Percentiles rank a stretch among this genome's conserved stretches.
Conservation (phyloP, 2,113 vertebrate genomes). For the Excalfactoria chinensis region DNA sequence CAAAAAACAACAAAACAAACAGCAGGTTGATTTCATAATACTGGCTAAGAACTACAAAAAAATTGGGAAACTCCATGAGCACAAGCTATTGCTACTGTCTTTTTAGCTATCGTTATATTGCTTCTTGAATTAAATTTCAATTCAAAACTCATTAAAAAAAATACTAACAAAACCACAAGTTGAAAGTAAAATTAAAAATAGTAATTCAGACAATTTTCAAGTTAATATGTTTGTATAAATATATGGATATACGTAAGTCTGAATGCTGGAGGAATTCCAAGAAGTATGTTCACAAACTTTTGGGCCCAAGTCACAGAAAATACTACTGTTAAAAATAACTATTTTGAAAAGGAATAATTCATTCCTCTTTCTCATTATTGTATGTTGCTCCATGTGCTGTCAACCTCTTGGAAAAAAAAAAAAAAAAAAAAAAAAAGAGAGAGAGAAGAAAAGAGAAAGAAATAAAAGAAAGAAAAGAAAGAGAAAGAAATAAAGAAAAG, state of each 20-base stretch:
- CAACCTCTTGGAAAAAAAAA: background rate
- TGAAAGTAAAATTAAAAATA: background rate
- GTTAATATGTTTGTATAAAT: background rate
- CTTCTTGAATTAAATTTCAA: background rate
- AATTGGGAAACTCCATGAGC: background rate
- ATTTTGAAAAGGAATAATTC: background rate
- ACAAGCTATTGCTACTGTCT: background rate
- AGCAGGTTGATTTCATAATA: background rate
- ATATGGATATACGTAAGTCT: background rate
- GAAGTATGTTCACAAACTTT: background rate
- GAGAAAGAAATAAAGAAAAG: too few species aligned
- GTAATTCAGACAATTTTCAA: background rate
- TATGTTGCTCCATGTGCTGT: background rate
- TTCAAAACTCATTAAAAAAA: background rate
- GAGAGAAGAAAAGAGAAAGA: too few species aligned
- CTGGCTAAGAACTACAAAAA: background rate
- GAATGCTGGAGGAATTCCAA: background rate
- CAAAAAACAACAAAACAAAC: background rate
- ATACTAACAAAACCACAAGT: background rate
- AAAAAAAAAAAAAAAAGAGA: background rate
- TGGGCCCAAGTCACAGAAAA: background rate
- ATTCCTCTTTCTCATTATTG: background rate
- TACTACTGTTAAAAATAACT: background rate
- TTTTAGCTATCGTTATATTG: background rate
- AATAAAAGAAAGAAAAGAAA: too few species aligned